Percentiles rank a stretch among this genome's conserved stretches.
Conservation (phyloP, 2,113 vertebrate species). For the Himantopus leucocephalus region DNA sequence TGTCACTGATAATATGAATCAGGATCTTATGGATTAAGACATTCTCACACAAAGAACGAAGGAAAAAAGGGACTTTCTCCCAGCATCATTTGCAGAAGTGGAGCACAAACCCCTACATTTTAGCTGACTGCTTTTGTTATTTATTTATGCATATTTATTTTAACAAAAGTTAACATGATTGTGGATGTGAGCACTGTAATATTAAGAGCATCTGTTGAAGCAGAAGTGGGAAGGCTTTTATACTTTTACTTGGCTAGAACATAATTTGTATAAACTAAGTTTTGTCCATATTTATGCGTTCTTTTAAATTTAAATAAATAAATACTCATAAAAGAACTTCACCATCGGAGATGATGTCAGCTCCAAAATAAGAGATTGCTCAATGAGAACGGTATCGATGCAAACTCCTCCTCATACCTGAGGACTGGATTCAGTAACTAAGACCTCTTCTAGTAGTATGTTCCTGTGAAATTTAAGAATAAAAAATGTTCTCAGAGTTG, state of each 20-base stretch:
- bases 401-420: not conserved
- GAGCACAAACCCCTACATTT: not conserved
- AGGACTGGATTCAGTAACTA: not conserved
- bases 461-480: not conserved
- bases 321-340: not conserved
- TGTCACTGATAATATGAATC: not conserved
- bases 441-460: not conserved
- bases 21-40: not conserved
- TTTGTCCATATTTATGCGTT: not conserved
- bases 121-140: not conserved
- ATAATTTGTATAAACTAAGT: not conserved
- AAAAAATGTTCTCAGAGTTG: not conserved
- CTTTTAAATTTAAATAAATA: not conserved
- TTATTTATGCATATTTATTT: not conserved
- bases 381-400: not conserved
- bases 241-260: not conserved
- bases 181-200: not conserved
- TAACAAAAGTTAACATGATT: not conserved
- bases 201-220: not conserved
- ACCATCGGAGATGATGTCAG: not conserved
- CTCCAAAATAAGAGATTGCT: not conserved
- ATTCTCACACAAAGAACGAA: not conserved
- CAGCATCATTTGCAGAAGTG: not conserved
- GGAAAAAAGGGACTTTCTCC: not conserved
- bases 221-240: not conserved